phyloP scores from a whole-genome alignment of 2,797 vertebrate genomes.

The Protosalanx chinensis region DNA sequence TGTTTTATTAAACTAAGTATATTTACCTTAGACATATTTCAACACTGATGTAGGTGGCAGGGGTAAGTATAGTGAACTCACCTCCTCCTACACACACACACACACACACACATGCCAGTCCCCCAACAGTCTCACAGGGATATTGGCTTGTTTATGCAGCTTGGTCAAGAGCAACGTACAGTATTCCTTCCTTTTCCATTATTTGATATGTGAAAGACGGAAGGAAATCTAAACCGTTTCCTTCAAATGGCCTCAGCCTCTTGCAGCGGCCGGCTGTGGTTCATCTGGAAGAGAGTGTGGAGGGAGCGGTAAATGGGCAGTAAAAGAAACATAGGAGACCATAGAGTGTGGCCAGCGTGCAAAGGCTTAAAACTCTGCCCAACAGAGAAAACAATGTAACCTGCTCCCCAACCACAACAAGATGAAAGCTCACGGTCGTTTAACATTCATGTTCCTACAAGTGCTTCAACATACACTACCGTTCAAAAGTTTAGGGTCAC shows the following conservation, averaged over 20 bases:
- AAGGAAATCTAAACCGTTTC: slow-evolving; percentile 72
- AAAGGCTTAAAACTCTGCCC: slow-evolving; percentile 43
- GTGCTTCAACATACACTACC: neutral
- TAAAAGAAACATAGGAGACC: slow-evolving; percentile 38
- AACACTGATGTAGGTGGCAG: slow-evolving; percentile 57
- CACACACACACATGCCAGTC: slow-evolving; percentile 1
- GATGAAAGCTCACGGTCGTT: slow-evolving; percentile 48
- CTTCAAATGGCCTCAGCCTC: slow-evolving; percentile 43
- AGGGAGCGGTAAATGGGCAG: slow-evolving; percentile 37
- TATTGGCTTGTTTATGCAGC: slow-evolving; percentile 58
- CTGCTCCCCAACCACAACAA: slow-evolving; percentile 51
- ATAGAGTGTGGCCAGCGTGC: slow-evolving; percentile 49
- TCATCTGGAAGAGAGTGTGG: slow-evolving; percentile 46
- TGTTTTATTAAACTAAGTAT: slow-evolving; percentile 66
- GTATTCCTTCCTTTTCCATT: slow-evolving; percentile 34
- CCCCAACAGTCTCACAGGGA: slow-evolving; percentile 20
- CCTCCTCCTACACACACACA: slow-evolving; percentile 50
- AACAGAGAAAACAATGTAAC: slow-evolving; percentile 64
- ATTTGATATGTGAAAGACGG: slow-evolving; percentile 69
- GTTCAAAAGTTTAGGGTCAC: too few species aligned
- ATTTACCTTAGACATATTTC: slow-evolving; percentile 66
- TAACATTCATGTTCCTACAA: slow-evolving; percentile 4
- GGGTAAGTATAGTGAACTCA: slow-evolving; percentile 60
- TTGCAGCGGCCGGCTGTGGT: slow-evolving; percentile 53
- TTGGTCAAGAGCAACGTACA: slow-evolving; percentile 40